phyloP scores from a whole-genome alignment of 2,888 invertebrate genomes.

The Cosmopolites sordidus region DNA sequence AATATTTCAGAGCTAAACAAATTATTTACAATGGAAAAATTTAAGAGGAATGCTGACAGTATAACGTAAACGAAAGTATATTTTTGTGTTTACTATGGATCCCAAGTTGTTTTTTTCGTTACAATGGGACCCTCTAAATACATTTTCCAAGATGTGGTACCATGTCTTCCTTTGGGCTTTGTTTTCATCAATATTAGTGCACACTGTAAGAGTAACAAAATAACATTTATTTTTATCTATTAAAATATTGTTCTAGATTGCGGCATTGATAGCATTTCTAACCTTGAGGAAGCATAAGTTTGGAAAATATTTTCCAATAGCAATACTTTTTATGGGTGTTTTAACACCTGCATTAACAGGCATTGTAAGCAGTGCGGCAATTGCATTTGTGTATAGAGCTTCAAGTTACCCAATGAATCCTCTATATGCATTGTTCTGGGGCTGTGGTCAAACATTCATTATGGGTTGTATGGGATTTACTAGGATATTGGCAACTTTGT shows the following conservation, averaged over 20 bases:
- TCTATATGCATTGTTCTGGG: conserved; percentile 90
- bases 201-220: conserved; percentile 53
- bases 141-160: conserved; percentile 93
- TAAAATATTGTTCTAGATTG: conserved; percentile 53
- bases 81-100: conserved; percentile 35
- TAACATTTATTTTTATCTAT: neutral
- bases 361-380: conserved; percentile 83
- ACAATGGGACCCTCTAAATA: conserved; percentile 54
- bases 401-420: conserved; percentile 86
- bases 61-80: conserved; percentile 29
- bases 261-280: conserved; percentile 85
- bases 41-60: conserved; percentile 31
- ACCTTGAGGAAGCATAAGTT: conserved; percentile 90
- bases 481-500: conserved; percentile 78
- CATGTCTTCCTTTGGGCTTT: conserved; percentile 94
- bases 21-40: conserved; percentile 30
- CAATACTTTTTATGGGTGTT: conserved; percentile 85
- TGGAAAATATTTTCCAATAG: conserved; percentile 88
- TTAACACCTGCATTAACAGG: conserved; percentile 85
- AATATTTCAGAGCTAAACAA: neutral
- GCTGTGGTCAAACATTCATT: conserved; percentile 86
- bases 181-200: conserved; percentile 90
- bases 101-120: conserved; percentile 45
- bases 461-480: conserved; percentile 90
- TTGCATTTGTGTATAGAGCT: conserved; percentile 90